Evolutionary conservation across 2,797 vertebrate genomes (phyloP).

Genomic region (Hypotaenidia okinawae): DNA sequence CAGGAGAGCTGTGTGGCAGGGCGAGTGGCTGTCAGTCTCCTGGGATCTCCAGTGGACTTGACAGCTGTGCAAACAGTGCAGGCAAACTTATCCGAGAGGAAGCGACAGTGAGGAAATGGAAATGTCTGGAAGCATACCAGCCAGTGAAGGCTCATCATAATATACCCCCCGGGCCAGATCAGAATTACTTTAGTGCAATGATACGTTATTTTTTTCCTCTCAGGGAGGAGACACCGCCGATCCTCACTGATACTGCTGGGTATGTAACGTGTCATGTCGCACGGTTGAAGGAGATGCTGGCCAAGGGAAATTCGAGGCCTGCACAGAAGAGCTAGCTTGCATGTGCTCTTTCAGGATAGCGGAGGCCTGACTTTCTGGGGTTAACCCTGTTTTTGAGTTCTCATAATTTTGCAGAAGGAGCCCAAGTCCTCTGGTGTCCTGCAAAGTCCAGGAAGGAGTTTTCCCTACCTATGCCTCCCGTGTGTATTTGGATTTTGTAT

Average conservation of each 20-base stretch:
- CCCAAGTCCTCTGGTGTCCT: not conserved
- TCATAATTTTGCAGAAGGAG: not conserved
- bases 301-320: not conserved
- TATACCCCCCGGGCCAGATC: constrained; percentile 49
- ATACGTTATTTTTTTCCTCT: not conserved
- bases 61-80: constrained; percentile 43
- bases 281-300: not conserved
- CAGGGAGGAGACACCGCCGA: not conserved
- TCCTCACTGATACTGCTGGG: constrained; percentile 10
- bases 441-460: not conserved
- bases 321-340: not conserved
- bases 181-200: constrained; percentile 51
- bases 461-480: not conserved
- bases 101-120: constrained; percentile 65
- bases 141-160: constrained; percentile 26
- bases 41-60: constrained; percentile 13
- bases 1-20: not conserved
- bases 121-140: constrained; percentile 58
- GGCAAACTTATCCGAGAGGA: not conserved
- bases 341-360: not conserved
- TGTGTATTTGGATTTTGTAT: not conserved
- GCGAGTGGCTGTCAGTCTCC: not conserved
- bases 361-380: not conserved
- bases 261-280: constrained; percentile 1
- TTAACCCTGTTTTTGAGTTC: not conserved